Percentiles rank a stretch among this genome's conserved stretches.
phyloP scores from a whole-genome alignment of 1,140 invertebrate species.

The Cardiocondyla obscurior region DNA sequence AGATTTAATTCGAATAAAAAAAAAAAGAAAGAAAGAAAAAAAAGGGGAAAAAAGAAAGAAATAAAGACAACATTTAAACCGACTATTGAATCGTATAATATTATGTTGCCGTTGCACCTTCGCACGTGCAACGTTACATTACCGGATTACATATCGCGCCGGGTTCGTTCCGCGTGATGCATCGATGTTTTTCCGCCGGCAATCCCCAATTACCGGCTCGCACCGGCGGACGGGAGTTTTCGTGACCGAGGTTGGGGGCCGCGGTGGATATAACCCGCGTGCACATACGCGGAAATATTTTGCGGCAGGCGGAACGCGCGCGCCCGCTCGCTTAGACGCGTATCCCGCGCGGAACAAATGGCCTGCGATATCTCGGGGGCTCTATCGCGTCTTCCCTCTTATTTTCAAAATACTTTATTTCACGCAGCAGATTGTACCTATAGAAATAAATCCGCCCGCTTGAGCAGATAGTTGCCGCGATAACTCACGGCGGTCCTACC shows the following conservation, averaged over 20 bases:
- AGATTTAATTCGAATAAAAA: neutral
- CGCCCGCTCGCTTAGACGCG: constrained; percentile 20
- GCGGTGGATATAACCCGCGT: constrained; percentile 20
- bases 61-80: neutral
- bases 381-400: constrained; percentile 66
- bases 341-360: constrained; percentile 63
- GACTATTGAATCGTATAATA: neutral
- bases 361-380: constrained; percentile 62
- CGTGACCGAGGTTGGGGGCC: constrained; percentile 26
- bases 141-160: constrained; percentile 7
- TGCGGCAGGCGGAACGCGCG: constrained; percentile 4
- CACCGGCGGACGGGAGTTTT: constrained; percentile 12
- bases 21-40: too few species aligned
- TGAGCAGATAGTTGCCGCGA: constrained; percentile 80
- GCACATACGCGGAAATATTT: constrained; percentile 52
- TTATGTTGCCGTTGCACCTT: neutral
- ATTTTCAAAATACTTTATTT: constrained; percentile 81
- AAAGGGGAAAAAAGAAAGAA: too few species aligned
- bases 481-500: constrained; percentile 74
- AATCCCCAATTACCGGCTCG: constrained; percentile 37
- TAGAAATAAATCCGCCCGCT: constrained; percentile 81
- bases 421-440: constrained; percentile 81
- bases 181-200: constrained; percentile 20
- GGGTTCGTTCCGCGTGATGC: neutral
- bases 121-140: neutral